Evolutionary conservation across 2,113 vertebrate genomes (phyloP).

Genomic region (Rhegmatorhina hoffmannsi): DNA sequence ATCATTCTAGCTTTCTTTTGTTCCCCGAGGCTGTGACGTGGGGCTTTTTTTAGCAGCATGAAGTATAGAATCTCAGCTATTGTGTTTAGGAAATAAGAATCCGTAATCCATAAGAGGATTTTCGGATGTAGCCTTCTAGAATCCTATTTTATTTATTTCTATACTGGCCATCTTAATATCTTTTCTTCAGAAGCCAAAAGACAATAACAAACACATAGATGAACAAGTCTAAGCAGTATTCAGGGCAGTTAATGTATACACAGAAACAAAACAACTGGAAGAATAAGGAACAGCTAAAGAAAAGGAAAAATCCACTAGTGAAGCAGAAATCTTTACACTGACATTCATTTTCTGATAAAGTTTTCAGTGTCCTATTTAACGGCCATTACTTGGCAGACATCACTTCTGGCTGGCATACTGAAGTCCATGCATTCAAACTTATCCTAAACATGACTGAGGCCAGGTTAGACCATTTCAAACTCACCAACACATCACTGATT

Average conservation of each 20-base stretch:
- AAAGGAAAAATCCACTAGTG: neutral
- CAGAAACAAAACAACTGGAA: neutral
- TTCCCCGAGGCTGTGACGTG: neutral
- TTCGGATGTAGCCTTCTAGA: neutral
- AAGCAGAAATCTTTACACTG: neutral
- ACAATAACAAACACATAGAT: neutral
- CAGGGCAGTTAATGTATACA: neutral
- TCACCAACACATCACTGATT: neutral
- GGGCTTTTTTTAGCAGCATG: fast-evolving
- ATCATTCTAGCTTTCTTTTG: neutral
- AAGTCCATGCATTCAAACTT: neutral
- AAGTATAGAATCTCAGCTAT: neutral
- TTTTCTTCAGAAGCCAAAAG: constrained; percentile 13
- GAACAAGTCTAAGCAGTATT: neutral
- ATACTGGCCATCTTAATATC: neutral
- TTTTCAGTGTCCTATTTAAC: neutral
- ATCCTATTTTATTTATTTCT: constrained; percentile 41
- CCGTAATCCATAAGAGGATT: constrained; percentile 52
- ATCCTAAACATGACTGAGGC: neutral
- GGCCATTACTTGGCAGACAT: neutral
- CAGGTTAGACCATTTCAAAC: neutral
- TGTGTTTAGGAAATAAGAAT: constrained; percentile 40
- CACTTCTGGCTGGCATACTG: neutral
- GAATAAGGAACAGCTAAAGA: neutral
- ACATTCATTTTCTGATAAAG: neutral